Evolutionary conservation across 1,140 invertebrate species (phyloP).

Genomic region (Neoseiulus cucumeris): DNA sequence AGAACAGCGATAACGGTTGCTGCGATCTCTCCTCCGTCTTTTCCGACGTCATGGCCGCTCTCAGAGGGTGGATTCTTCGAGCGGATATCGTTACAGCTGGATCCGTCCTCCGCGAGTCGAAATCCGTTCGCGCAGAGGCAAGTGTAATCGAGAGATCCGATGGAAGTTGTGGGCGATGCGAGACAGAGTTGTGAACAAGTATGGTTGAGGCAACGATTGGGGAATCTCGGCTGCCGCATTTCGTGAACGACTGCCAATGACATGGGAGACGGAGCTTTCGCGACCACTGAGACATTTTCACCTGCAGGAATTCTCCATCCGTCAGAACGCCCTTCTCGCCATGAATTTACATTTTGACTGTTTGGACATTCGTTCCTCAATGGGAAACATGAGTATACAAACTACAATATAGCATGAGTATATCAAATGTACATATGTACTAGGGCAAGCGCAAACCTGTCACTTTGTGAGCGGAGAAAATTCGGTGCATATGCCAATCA

Average conservation of each 20-base stretch:
- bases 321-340: too few relatives aligned
- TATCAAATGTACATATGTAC: neutral
- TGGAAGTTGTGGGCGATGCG: neutral
- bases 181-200: conserved; percentile 16
- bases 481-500: conserved; percentile 21
- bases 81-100: neutral
- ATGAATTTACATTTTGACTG: too few relatives aligned
- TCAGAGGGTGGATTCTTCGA: too few relatives aligned
- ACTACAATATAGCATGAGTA: too few relatives aligned
- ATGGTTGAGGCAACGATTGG: conserved; percentile 6
- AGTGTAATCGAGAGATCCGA: neutral
- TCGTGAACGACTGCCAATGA: conserved; percentile 62
- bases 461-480: conserved; percentile 23
- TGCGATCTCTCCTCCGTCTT: neutral
- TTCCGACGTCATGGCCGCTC: neutral
- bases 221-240: conserved; percentile 43
- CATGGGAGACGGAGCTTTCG: conserved; percentile 37
- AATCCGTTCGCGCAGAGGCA: conserved; percentile 13
- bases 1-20: neutral
- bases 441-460: conserved; percentile 21
- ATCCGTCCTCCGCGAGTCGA: neutral
- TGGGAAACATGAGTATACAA: neutral
- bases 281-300: neutral
- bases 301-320: too few relatives aligned
- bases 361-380: too few relatives aligned